Percentiles rank a stretch among this genome's conserved stretches.
Evolutionary conservation across 1,140 invertebrate genomes (phyloP).

Genomic region (Drosophila athabasca): DNA sequence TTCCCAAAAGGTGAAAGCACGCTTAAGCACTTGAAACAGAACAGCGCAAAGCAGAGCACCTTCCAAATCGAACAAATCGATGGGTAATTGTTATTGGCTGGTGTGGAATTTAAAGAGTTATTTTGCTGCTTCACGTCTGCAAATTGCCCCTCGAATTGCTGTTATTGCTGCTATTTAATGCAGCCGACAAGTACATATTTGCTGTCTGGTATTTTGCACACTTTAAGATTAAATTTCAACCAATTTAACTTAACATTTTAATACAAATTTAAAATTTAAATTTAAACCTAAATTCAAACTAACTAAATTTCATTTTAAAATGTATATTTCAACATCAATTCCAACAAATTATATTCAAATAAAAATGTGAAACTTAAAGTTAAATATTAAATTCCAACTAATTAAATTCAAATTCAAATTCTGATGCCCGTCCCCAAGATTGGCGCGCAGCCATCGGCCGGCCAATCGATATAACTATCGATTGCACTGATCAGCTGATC

Average conservation of each 20-base stretch:
- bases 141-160: not conserved
- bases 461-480: conserved; percentile 48
- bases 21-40: conserved; percentile 33
- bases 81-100: conserved; percentile 28
- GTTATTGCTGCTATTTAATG: not conserved
- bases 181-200: not conserved
- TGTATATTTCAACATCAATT: no score
- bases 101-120: conserved; percentile 16
- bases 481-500: conserved; percentile 69
- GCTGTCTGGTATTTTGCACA: not conserved
- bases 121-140: conserved; percentile 1
- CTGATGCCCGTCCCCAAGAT: no score
- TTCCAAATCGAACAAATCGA: conserved; percentile 46
- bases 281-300: no score
- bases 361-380: no score
- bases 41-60: not conserved
- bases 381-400: no score
- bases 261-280: no score
- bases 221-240: not conserved
- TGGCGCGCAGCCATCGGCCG: not conserved
- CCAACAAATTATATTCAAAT: no score
- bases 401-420: no score
- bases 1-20: conserved; percentile 61
- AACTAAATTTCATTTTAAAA: no score
- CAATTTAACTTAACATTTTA: no score